These are phyloP conservation scores for Sciurus vulgaris DNA, from an alignment of 2,797 vertebrate species.

Conservation along the genomic window DNA sequence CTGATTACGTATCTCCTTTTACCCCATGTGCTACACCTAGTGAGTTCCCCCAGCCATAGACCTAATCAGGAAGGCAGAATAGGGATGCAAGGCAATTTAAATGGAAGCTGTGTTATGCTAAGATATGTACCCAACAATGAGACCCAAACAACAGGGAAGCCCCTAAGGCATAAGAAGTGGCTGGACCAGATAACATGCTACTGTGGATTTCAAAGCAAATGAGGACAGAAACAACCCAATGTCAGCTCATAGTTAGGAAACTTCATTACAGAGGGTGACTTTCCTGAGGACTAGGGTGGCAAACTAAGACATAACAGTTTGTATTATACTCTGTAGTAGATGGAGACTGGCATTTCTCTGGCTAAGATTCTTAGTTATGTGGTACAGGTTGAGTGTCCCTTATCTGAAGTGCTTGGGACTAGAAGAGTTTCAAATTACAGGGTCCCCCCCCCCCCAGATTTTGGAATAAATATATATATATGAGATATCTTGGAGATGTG, in stretches of 20 bases:
- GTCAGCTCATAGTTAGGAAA: conserved; percentile 14
- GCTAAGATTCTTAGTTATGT: not conserved
- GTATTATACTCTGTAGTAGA: not conserved
- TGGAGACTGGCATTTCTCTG: not conserved
- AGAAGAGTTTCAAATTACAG: not conserved
- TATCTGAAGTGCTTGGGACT: not conserved
- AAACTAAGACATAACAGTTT: not conserved
- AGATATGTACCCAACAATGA: conserved; percentile 69
- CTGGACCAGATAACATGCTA: conserved; percentile 50
- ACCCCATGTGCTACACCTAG: conserved; percentile 50
- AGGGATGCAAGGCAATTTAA: conserved; percentile 63
- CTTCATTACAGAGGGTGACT: conserved; percentile 7
- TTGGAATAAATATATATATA: not conserved
- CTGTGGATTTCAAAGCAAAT: conserved; percentile 68
- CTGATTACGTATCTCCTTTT: conserved; percentile 76
- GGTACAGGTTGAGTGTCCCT: not conserved
- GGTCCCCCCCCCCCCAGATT: not conserved
- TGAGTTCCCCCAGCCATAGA: conserved; percentile 66
- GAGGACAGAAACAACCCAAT: not conserved
- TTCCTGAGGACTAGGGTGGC: not conserved
- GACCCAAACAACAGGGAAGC: conserved; percentile 52
- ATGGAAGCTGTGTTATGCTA: conserved; percentile 54
- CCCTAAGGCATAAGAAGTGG: conserved; percentile 61
- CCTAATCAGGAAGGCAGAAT: conserved; percentile 73
- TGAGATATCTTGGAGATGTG: not conserved